A percentile compares a stretch with the other conserved stretches of the same genome.
Conservation (phyloP, 2,797 vertebrate species). For the Etheostoma perlongum region DNA sequence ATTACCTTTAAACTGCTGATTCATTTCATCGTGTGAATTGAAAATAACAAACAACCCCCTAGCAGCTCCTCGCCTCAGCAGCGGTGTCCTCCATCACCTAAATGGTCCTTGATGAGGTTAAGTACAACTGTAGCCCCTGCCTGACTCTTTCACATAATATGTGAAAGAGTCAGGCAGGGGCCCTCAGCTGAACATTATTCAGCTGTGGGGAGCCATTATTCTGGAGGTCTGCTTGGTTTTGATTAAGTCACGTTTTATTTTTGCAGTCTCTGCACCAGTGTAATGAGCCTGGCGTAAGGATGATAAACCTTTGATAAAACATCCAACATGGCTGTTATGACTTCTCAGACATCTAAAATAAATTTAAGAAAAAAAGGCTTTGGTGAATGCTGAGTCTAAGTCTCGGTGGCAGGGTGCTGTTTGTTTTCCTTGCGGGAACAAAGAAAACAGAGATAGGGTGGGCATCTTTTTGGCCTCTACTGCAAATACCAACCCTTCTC, state of each 20-base stretch:
- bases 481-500: slow-evolving; percentile 46
- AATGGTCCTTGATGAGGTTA: slow-evolving; percentile 80
- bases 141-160: slow-evolving; percentile 76
- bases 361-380: slow-evolving; percentile 70
- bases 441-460: slow-evolving; percentile 14
- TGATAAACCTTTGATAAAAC: slow-evolving; percentile 89
- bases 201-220: slow-evolving; percentile 84
- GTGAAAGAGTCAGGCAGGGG: no score
- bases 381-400: slow-evolving; percentile 42
- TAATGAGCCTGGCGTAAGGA: slow-evolving; percentile 84
- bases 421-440: slow-evolving; percentile 45
- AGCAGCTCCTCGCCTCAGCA: slow-evolving; percentile 50
- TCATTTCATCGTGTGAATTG: slow-evolving; percentile 68
- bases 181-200: slow-evolving; percentile 43
- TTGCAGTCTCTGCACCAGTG: slow-evolving; percentile 79
- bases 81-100: slow-evolving; percentile 66
- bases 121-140: slow-evolving; percentile 71
- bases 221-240: slow-evolving; percentile 78
- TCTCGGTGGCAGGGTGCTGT: slow-evolving; percentile 41
- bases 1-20: slow-evolving; percentile 69
- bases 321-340: slow-evolving; percentile 83
- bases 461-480: slow-evolving; percentile 1
- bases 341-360: slow-evolving; percentile 81
- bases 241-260: slow-evolving; percentile 90
- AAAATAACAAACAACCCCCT: slow-evolving; percentile 68